phyloP scores from a whole-genome alignment of 2,797 vertebrate species.

The Enteromius afrohamiltoni region DNA sequence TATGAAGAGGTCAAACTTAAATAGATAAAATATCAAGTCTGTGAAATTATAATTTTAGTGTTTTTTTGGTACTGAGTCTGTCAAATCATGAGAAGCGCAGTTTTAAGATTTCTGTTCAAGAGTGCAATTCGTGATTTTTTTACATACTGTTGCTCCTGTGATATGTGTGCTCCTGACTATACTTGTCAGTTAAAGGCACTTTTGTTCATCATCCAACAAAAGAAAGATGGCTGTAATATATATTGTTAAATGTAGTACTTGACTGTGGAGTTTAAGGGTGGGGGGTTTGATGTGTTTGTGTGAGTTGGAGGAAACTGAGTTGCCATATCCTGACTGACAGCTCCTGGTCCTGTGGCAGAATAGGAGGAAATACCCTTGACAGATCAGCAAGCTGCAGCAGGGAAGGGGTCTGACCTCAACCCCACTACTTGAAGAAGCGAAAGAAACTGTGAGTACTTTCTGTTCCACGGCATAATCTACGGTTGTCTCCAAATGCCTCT shows the following conservation, averaged over 20 bases:
- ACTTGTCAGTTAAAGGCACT: background rate
- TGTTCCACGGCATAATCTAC: background rate
- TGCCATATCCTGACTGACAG: constrained; percentile 67
- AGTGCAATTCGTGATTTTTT: no score
- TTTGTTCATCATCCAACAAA: background rate
- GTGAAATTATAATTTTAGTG: background rate
- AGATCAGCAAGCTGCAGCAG: constrained; percentile 77
- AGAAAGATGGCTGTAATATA: background rate
- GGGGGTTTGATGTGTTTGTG: constrained; percentile 4
- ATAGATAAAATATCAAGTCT: no score
- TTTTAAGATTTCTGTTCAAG: background rate
- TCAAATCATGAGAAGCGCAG: background rate
- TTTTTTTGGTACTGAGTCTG: background rate
- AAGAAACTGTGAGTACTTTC: constrained; percentile 11
- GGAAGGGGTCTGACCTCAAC: constrained; percentile 59
- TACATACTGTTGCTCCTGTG: background rate
- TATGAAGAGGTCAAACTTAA: background rate
- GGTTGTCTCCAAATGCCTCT: constrained; percentile 32
- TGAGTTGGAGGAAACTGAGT: constrained; percentile 64
- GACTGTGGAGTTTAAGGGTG: background rate
- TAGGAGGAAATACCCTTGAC: constrained; percentile 77
- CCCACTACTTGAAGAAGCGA: constrained; percentile 38
- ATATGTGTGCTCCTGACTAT: no score
- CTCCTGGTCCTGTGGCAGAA: constrained; percentile 66
- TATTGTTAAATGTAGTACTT: background rate